phyloP scores from a whole-genome alignment of 2,888 invertebrate genomes.

The Sericinus montela region DNA sequence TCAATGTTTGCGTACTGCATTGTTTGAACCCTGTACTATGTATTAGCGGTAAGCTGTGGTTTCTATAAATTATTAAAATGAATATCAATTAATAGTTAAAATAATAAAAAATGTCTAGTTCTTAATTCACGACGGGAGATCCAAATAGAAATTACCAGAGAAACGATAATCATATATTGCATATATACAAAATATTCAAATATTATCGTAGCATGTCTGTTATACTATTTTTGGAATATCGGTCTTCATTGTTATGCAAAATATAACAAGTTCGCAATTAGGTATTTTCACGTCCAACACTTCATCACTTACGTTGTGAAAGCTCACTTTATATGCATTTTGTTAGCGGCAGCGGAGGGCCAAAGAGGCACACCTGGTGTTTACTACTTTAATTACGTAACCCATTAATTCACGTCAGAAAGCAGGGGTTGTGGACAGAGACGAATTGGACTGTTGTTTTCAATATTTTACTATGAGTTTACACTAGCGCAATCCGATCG shows the following conservation, averaged over 20 bases:
- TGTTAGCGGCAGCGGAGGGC: conserved; percentile 25
- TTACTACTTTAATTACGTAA: conserved; percentile 67
- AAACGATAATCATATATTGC: too few relatives aligned
- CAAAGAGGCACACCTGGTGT: conserved; percentile 54
- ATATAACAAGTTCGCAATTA: not conserved
- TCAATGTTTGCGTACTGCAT: too few relatives aligned
- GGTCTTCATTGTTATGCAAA: not conserved
- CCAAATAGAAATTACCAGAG: too few relatives aligned
- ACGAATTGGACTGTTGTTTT: conserved; percentile 50
- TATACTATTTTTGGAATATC: too few relatives aligned
- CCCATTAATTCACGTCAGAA: conserved; percentile 59
- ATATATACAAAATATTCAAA: too few relatives aligned
- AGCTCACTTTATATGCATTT: conserved; percentile 23
- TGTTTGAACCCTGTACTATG: too few relatives aligned
- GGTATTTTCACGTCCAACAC: conserved; percentile 1
- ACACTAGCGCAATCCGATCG: not conserved
- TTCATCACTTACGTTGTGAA: conserved; percentile 8
- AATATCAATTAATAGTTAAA: too few relatives aligned
- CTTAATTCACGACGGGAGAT: too few relatives aligned
- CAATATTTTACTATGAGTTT: conserved; percentile 28
- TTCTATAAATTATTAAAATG: too few relatives aligned
- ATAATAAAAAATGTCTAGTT: too few relatives aligned
- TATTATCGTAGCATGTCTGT: too few relatives aligned
- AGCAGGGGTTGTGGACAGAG: conserved; percentile 57
- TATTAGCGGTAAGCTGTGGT: too few relatives aligned